A percentile compares a stretch with the other conserved stretches of the same genome.
Evolutionary conservation across 1,140 invertebrate species (phyloP).

Genomic region (Panagrolaimus sp.): DNA sequence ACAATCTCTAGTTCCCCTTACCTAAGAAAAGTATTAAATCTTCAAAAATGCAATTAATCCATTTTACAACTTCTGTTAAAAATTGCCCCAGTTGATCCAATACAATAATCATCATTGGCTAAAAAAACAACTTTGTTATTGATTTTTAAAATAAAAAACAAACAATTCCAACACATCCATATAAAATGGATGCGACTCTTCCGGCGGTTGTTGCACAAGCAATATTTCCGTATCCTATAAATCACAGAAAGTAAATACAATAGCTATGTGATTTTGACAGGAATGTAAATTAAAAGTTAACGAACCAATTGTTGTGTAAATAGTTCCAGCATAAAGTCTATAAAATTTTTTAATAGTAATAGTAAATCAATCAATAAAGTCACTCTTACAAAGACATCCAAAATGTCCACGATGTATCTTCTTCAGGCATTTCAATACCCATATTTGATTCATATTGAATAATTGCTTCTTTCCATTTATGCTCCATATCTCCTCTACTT

Average conservation of each 20-base stretch:
- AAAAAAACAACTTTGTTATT: no score
- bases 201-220: constrained; percentile 83
- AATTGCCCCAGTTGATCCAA: constrained; percentile 91
- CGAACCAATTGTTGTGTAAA: constrained; percentile 53
- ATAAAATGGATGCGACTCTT: constrained; percentile 87
- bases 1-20: constrained; percentile 1
- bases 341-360: no score
- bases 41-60: constrained; percentile 10
- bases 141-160: no score
- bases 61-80: constrained; percentile 83
- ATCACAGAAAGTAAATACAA: background rate
- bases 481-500: constrained; percentile 27
- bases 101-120: constrained; percentile 80
- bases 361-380: no score
- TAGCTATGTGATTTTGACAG: background rate
- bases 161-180: constrained; percentile 81
- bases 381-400: constrained; percentile 25
- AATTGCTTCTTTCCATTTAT: constrained; percentile 38
- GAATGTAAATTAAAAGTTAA: background rate
- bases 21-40: constrained; percentile 26
- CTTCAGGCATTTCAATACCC: constrained; percentile 28
- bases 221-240: constrained; percentile 84
- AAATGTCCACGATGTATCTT: constrained; percentile 39
- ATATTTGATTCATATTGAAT: constrained; percentile 34
- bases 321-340: constrained; percentile 44